Evolutionary conservation across 2,113 vertebrate genomes (phyloP).

Genomic region (Gorsachius goisagi): DNA sequence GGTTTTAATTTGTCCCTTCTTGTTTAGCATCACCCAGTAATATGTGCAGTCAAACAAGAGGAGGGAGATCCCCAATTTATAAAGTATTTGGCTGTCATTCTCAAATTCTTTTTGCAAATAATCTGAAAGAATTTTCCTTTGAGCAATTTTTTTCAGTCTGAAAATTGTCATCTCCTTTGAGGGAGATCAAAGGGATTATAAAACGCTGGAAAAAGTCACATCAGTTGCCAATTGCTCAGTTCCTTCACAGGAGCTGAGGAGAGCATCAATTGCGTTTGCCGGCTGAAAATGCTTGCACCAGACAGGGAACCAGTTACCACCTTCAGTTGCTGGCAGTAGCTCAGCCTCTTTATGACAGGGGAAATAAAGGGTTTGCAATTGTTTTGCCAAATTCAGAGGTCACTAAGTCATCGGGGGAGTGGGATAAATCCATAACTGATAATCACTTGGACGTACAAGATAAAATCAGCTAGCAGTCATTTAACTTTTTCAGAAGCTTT

Average conservation of each 20-base stretch:
- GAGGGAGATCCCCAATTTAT: rapidly evolving
- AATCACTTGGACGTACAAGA: neutral
- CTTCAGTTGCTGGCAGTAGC: neutral
- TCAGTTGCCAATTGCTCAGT: neutral
- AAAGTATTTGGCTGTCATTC: neutral
- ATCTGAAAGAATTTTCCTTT: neutral
- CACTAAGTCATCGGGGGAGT: neutral
- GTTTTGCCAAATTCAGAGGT: neutral
- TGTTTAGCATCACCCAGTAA: neutral
- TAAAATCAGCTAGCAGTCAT: neutral
- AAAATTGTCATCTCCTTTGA: neutral
- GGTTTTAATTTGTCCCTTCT: neutral
- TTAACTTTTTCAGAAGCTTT: neutral
- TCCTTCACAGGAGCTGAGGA: neutral
- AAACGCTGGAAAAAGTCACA: neutral
- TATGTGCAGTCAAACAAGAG: rapidly evolving
- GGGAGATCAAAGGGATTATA: neutral
- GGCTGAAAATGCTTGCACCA: neutral
- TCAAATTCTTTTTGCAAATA: neutral
- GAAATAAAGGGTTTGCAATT: neutral
- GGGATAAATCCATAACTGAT: neutral
- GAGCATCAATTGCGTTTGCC: neutral
- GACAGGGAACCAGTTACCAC: rapidly evolving
- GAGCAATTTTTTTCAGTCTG: neutral
- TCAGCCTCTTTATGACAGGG: neutral